Evolutionary conservation across 37 sponge, comb jelly and placozoan genomes (phyloP).

Genomic region (Aplysina aerophoba): DNA sequence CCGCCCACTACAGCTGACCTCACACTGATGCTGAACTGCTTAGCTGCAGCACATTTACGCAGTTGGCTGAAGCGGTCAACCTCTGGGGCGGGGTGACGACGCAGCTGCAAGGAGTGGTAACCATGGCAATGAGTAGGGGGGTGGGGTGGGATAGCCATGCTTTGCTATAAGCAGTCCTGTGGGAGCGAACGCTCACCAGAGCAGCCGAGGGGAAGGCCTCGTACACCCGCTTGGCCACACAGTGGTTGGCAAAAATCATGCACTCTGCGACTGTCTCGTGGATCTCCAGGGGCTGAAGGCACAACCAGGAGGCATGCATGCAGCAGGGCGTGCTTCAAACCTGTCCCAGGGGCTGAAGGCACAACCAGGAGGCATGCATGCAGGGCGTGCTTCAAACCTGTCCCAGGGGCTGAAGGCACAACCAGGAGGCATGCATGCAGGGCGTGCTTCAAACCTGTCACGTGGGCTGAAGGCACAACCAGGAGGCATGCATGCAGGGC

Average conservation of each 20-base stretch:
- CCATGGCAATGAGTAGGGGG: slow-evolving; percentile 17
- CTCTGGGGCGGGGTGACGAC: slow-evolving; percentile 43
- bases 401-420: too few relatives aligned
- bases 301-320: too few relatives aligned
- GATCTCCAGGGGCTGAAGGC: slow-evolving; percentile 59
- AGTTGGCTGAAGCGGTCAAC: slow-evolving; percentile 21
- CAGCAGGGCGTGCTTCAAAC: too few relatives aligned
- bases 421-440: too few relatives aligned
- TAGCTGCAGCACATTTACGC: slow-evolving; percentile 37
- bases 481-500: too few relatives aligned
- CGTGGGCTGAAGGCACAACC: too few relatives aligned
- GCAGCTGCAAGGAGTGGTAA: slow-evolving; percentile 35
- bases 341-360: too few relatives aligned
- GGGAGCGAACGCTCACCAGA: slow-evolving; percentile 55
- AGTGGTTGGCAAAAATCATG: slow-evolving; percentile 85
- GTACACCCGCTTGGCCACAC: slow-evolving; percentile 73
- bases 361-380: too few relatives aligned
- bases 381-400: too few relatives aligned
- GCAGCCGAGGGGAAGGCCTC: slow-evolving; percentile 54
- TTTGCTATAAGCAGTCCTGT: too few relatives aligned
- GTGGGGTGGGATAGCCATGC: too few relatives aligned
- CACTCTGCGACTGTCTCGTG: slow-evolving; percentile 82
- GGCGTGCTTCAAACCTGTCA: too few relatives aligned
- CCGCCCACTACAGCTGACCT: not conserved
- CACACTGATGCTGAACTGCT: slow-evolving; percentile 34